Conservation (phyloP, 2,888 invertebrate species). For the Pseudeuparius sepicola region DNA sequence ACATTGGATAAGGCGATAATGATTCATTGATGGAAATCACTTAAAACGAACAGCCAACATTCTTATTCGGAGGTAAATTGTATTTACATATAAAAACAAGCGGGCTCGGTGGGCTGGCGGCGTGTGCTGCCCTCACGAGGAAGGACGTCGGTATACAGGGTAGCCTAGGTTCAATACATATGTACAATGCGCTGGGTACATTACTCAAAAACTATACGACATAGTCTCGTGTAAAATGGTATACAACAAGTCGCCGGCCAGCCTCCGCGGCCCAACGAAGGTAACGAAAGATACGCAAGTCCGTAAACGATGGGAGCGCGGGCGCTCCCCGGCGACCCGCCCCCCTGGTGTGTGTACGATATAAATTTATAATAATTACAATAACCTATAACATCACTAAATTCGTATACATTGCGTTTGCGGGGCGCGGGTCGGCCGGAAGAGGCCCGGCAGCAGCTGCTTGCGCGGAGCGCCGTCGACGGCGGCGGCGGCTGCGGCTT, state of each 20-base stretch:
- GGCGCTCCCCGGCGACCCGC: too few species aligned
- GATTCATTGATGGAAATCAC: conserved; percentile 42
- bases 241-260: conserved; percentile 28
- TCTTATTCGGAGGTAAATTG: conserved; percentile 38
- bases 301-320: too few species aligned
- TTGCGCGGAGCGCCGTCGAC: too few species aligned
- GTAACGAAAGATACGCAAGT: conserved; percentile 30
- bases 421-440: conserved; percentile 12
- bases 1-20: conserved; percentile 60
- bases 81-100: conserved; percentile 30
- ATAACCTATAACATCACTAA: conserved; percentile 36
- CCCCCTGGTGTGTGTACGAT: conserved; percentile 21
- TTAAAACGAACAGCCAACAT: conserved; percentile 43
- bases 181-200: too few species aligned
- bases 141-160: too few species aligned
- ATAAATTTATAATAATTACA: conserved; percentile 28
- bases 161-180: too few species aligned
- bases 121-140: too few species aligned
- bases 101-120: conserved; percentile 18
- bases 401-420: conserved; percentile 35
- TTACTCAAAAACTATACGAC: conserved; percentile 32
- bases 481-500: too few species aligned
- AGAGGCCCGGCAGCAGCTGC: too few species aligned
- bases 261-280: conserved; percentile 29
- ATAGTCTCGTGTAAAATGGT: conserved; percentile 31